Base-by-base conservation (phyloP, 2,888 invertebrate genomes). In the Drosophila helvetica region DNA sequence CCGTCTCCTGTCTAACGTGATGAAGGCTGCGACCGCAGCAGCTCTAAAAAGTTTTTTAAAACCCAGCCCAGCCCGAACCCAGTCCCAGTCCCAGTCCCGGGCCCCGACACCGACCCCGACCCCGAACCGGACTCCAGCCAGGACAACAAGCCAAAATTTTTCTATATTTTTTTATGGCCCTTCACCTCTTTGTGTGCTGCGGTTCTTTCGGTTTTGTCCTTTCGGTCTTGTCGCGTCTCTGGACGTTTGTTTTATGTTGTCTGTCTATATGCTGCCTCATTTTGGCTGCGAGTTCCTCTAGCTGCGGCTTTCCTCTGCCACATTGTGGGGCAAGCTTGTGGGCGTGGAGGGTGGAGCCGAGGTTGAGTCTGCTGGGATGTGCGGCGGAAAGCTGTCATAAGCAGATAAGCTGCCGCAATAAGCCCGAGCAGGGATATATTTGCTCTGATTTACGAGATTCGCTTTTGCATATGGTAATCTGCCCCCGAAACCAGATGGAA, bases 341-440 rank as follows among this genome's bases (percentile, higher is more conserved):
- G 52, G 15, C 55, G 56, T 67, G 33, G 55, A 15, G 19, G 47
- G 55, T n/a, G 17, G 48, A 45, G n/a, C 33, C 1, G 30, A 18
- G 33, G 48, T 47, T 19, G 57, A 64, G 70, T 55, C 58, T 61
- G 45, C 45, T 52, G 61, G 54, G 60, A 71, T 65, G 60, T 55
- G 65, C 56, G 60, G 54, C 90, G 89, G 88, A 90, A 91, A 91
- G 90, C 90, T 90, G 90, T 90, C 90, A 90, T 90, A 90, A 90
- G 91, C 91, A 90, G 90, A 90, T 90, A 90, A 90, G 90, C 90
- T 81, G 81, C 89, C 86, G 89, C 90, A 90, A 90, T 90, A 90
- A 90, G 90, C 91, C 72, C 68, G 80, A 83, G 80, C 86, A 73
- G 69, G 86, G 88, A 79, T 86, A 80, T 86, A 82, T 86, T 89